phyloP scores from a whole-genome alignment of 2,797 vertebrate species.

The Fistularia commersonii region DNA sequence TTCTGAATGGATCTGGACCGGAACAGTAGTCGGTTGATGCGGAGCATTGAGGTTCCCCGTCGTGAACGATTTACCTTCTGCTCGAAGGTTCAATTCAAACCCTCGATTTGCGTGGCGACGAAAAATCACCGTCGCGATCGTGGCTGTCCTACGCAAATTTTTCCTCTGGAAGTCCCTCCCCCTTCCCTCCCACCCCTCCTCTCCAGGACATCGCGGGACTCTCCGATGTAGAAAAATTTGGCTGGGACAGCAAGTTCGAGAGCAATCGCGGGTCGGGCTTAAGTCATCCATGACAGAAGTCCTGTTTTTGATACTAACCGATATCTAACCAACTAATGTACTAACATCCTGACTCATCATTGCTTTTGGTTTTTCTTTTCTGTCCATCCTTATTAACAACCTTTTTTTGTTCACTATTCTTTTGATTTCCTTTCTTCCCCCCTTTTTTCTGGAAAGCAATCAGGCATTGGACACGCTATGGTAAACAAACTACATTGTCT shows the following conservation, averaged over 20 bases:
- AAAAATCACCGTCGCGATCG: conserved; percentile 42
- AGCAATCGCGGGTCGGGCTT: no score
- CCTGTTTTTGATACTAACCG: conserved; percentile 90
- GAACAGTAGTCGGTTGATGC: no score
- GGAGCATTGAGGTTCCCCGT: no score
- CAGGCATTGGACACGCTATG: conserved; percentile 99
- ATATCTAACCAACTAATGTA: conserved; percentile 95
- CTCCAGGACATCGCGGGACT: conserved; percentile 30
- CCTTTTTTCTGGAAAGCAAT: conserved; percentile 95
- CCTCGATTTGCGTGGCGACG: no score
- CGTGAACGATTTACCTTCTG: no score
- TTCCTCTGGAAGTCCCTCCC: conserved; percentile 17
- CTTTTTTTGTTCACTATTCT: conserved; percentile 93
- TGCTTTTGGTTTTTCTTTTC: conserved; percentile 87
- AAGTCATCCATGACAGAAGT: conserved; percentile 94
- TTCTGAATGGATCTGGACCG: no score
- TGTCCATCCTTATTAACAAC: conserved; percentile 93
- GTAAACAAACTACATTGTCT: conserved; percentile 99
- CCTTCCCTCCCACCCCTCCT: conserved; percentile 11
- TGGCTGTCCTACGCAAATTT: conserved; percentile 49
- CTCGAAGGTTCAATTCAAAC: no score
- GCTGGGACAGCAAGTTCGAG: conserved; percentile 48
- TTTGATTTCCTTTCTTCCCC: conserved; percentile 99
- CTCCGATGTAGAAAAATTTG: conserved; percentile 44
- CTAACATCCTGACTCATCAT: conserved; percentile 98